A percentile compares a stretch with the other conserved stretches of the same genome.
phyloP scores from a whole-genome alignment of 2,888 invertebrate genomes.

The Blera fallax region DNA sequence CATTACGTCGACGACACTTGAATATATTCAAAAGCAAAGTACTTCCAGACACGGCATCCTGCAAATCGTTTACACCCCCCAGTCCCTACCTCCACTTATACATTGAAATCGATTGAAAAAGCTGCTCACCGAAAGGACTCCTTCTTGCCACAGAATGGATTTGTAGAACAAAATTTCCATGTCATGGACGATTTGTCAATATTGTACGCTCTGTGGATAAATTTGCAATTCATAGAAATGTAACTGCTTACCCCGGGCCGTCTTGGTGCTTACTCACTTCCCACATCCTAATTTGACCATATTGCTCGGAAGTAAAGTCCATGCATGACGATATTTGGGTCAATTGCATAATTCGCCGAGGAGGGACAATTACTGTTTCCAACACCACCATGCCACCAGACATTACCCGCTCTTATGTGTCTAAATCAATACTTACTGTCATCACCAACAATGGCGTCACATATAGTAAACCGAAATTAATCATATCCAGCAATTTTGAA shows the following conservation, averaged over 20 bases:
- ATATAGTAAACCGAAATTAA: conserved; percentile 92
- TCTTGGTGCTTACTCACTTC: neutral
- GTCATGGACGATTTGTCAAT: conserved; percentile 29
- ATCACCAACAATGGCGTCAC: conserved; percentile 91
- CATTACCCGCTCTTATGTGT: neutral
- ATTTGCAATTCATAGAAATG: conserved; percentile 23
- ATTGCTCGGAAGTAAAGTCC: neutral
- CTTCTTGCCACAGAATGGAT: neutral
- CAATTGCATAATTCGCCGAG: conserved; percentile 23
- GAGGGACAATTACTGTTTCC: neutral
- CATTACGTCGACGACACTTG: neutral
- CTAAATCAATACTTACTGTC: conserved; percentile 84
- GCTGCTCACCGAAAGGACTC: neutral
- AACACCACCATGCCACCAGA: neutral
- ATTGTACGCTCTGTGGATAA: conserved; percentile 3
- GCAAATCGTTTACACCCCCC: neutral
- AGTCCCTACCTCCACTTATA: neutral
- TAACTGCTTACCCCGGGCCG: too few species aligned
- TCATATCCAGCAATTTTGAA: conserved; percentile 89
- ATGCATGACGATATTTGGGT: neutral
- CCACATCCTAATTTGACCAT: neutral
- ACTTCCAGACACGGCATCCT: conserved; percentile 5
- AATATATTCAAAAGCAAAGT: neutral
- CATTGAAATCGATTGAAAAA: neutral
- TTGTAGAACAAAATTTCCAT: neutral